Evolutionary conservation across 2,797 vertebrate genomes (phyloP).

Genomic region (Syncerus caffer): DNA sequence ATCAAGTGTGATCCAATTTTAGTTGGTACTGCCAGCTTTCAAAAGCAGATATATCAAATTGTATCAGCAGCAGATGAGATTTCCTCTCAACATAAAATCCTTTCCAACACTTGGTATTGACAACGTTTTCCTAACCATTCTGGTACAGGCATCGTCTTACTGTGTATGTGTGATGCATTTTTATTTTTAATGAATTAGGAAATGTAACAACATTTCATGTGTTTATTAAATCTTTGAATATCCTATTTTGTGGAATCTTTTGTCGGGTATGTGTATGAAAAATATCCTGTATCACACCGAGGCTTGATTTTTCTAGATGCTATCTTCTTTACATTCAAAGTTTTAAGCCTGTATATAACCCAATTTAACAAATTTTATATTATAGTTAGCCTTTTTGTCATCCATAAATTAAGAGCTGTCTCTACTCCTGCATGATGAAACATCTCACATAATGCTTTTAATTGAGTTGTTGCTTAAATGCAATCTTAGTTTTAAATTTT

Average conservation of each 20-base stretch:
- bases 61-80: background rate
- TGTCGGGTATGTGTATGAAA: background rate
- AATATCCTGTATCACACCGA: background rate
- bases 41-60: background rate
- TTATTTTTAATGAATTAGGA: background rate
- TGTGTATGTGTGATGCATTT: background rate
- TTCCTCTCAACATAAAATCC: background rate
- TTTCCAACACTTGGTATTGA: background rate
- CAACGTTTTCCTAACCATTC: background rate
- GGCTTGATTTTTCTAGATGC: background rate
- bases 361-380: background rate
- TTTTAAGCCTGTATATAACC: background rate
- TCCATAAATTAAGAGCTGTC: background rate
- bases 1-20: background rate
- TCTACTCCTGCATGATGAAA: background rate
- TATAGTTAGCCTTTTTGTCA: no score
- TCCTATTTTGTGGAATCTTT: background rate
- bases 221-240: no score
- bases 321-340: background rate
- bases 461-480: background rate
- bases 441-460: background rate
- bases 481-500: fast-evolving
- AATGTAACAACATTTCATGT: background rate
- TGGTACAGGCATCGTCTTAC: background rate
- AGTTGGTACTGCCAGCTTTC: background rate